These are phyloP conservation scores for Halocynthia roretzi DNA, from an alignment of 23 tunicate species.

Conservation along the genomic window DNA sequence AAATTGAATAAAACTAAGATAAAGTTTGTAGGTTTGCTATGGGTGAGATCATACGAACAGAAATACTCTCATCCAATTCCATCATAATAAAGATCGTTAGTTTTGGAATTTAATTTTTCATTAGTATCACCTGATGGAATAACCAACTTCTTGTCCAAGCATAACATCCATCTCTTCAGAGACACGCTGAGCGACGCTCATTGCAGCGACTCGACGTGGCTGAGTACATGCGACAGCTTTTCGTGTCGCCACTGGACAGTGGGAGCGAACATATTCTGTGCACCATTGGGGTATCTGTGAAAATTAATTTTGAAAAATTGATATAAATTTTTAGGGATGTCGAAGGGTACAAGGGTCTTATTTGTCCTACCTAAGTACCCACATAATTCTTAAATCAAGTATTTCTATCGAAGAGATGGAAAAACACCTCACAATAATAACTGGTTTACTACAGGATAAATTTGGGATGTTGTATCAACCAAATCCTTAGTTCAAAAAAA, in stretches of 20 bases:
- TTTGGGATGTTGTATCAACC: too few species aligned
- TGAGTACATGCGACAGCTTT: constrained; percentile 92
- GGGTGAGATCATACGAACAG: too few species aligned
- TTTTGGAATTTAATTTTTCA: not conserved
- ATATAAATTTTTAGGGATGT: not conserved
- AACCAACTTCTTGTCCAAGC: constrained; percentile 96
- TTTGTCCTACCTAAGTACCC: too few species aligned
- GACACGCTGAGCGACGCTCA: constrained; percentile 98
- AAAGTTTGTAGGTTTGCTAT: too few species aligned
- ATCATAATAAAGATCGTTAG: too few species aligned
- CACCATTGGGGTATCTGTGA: constrained; percentile 97
- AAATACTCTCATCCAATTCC: too few species aligned
- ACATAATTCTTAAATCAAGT: too few species aligned
- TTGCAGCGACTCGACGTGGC: constrained; percentile 98
- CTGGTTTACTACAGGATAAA: too few species aligned
- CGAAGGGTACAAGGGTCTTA: not conserved
- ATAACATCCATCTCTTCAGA: constrained; percentile 98
- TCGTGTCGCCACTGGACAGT: constrained; percentile 30
- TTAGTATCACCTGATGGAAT: constrained; percentile 78
- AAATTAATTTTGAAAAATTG: not conserved
- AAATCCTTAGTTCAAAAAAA: too few species aligned
- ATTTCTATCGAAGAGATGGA: too few species aligned
- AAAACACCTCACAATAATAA: too few species aligned
- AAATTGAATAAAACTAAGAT: too few species aligned
- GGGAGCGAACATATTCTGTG: constrained; percentile 59